Base-by-base conservation (phyloP, 2,797 vertebrate species). In the Xyrichtys novacula region DNA sequence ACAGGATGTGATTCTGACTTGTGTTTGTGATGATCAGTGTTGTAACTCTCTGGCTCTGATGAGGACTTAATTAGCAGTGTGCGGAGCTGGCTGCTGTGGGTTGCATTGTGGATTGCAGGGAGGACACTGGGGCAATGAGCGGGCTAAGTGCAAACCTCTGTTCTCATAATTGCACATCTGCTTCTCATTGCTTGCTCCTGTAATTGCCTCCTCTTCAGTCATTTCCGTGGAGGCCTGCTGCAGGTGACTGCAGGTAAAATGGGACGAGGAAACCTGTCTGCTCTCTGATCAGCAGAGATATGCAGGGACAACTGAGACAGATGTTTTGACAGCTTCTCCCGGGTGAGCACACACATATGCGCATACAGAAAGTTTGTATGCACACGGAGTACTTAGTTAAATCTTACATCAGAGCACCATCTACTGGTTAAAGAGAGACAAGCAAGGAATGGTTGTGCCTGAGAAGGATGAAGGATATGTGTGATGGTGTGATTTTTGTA, bases 101-200 rank as follows among this genome's bases (percentile, higher is more conserved):
- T 83, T 77, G 82, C 74, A 71, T 87, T 82, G 85, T 85, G 74
- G 64, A 81, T 84, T 83, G 85, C 85, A 64, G 67, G 23, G 9
- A 73, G 22, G 65, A 81, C 50, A 62, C 78, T 46, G 74, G 83
- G 83, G 78, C 86, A 81, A 87, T 89, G 84, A 90, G 73, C 74
- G 9, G 67, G 79, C 81, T 88, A 88, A 91, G 88, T 84, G 87
- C 78, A 87, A 84, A 90, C 85, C 91, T 91, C 88, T 93, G 92
- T 92, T 93, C 87, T 85, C 74, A 69, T 93, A 89, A 91, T 92
- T 92, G 88, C 88, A 91, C 91, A 92, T 90, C 92, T 93, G 93
- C 91, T 90, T 90, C 71, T 57, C 52, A 20, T 86, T 83, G 80
- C 78, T 71, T 57, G 76, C 80, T 69, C 65, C 68, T 78, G 83